phyloP scores from a whole-genome alignment of 2,888 invertebrate species.

The Loripinus fragilis region DNA sequence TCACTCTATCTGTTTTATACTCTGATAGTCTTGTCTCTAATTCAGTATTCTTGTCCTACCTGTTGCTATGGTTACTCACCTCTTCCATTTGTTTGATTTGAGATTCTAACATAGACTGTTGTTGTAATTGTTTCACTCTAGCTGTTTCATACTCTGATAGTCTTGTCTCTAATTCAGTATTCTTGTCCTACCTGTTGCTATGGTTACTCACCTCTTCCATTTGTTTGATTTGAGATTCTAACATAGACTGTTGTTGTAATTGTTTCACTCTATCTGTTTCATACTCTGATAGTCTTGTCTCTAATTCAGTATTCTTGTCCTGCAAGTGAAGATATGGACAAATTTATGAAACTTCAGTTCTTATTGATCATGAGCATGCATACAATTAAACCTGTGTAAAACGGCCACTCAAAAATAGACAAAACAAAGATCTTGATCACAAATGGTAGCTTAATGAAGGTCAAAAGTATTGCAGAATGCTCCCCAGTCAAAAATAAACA shows the following conservation, averaged over 20 bases:
- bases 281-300: slow-evolving; percentile 66
- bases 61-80: too few relatives aligned
- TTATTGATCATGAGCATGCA: too few relatives aligned
- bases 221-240: slow-evolving; percentile 67
- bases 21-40: slow-evolving; percentile 65
- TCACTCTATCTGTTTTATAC: slow-evolving; percentile 71
- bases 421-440: too few relatives aligned
- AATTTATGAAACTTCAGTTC: too few relatives aligned
- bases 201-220: slow-evolving; percentile 71
- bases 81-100: slow-evolving; percentile 65
- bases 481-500: too few relatives aligned
- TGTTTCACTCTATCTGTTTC: slow-evolving; percentile 71
- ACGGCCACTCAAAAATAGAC: too few relatives aligned
- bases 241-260: slow-evolving; percentile 66
- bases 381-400: too few relatives aligned
- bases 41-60: slow-evolving; percentile 55
- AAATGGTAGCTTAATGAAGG: too few relatives aligned
- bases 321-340: slow-evolving; percentile 10
- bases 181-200: slow-evolving; percentile 60
- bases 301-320: slow-evolving; percentile 55
- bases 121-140: slow-evolving; percentile 64
- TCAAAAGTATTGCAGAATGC: too few relatives aligned
- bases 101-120: slow-evolving; percentile 67
- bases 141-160: slow-evolving; percentile 73
- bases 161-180: slow-evolving; percentile 56